phyloP scores from a whole-genome alignment of 2,113 vertebrate species.

The Dissostichus mawsoni region DNA sequence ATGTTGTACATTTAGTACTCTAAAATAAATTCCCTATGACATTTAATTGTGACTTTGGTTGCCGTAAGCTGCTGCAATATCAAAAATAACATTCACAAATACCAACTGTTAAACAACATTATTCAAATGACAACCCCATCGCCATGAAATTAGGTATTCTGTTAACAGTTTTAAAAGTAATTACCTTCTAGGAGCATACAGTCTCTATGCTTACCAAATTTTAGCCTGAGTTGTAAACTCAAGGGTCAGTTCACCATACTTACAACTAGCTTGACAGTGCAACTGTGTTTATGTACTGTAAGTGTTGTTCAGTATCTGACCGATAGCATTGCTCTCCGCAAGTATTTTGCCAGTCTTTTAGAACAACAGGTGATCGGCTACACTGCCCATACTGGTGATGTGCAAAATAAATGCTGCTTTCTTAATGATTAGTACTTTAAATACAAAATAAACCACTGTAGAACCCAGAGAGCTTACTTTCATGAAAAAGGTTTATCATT shows the following conservation, averaged over 20 bases:
- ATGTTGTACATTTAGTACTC: not conserved
- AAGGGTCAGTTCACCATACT: not conserved
- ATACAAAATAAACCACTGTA: not conserved
- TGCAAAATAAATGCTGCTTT: conserved; percentile 13
- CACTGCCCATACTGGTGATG: not conserved
- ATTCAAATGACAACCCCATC: conserved; percentile 10
- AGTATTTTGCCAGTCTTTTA: not conserved
- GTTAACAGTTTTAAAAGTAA: conserved; percentile 38
- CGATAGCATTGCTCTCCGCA: not conserved
- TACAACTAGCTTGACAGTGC: not conserved
- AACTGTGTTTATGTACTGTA: not conserved
- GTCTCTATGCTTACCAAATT: conserved; percentile 1
- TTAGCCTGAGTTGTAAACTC: conserved; percentile 20
- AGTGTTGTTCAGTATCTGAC: not conserved
- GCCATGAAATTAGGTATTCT: conserved; percentile 7
- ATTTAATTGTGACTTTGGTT: not conserved
- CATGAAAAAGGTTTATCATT: conserved; percentile 42
- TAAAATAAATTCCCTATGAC: too few species aligned
- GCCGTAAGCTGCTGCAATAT: not conserved
- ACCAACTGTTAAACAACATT: not conserved
- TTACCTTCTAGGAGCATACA: conserved; percentile 43
- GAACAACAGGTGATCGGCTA: not conserved
- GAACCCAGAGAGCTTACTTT: conserved; percentile 18
- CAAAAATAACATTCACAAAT: not conserved
- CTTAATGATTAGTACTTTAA: not conserved